These are phyloP conservation scores for Leptinotarsa lineolata DNA, from an alignment of 1,140 invertebrate species.

Conservation along the genomic window DNA sequence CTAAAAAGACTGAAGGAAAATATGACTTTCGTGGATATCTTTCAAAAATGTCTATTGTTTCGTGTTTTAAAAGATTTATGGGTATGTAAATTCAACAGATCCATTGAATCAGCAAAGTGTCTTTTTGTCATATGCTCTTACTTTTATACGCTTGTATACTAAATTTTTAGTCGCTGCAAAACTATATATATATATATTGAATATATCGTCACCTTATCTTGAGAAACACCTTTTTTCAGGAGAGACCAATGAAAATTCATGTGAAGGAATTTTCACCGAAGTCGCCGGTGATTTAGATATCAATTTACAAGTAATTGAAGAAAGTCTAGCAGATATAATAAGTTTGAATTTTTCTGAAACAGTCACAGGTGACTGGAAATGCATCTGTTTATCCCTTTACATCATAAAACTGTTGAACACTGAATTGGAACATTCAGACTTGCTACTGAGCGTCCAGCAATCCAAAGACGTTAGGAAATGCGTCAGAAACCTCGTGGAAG, in stretches of 20 bases:
- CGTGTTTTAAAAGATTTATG: too few relatives aligned
- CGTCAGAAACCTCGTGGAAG: conserved; percentile 64
- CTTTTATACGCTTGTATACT: too few relatives aligned
- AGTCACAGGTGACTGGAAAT: conserved; percentile 44
- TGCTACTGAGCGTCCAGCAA: conserved; percentile 64
- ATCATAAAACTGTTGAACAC: conserved; percentile 50
- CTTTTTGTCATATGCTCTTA: too few relatives aligned
- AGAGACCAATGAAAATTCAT: not conserved
- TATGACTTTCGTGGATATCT: too few relatives aligned
- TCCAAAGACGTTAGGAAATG: conserved; percentile 60
- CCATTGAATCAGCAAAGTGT: too few relatives aligned
- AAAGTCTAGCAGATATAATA: not conserved
- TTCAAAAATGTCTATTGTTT: too few relatives aligned
- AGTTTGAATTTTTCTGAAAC: conserved; percentile 14
- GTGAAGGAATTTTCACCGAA: not conserved
- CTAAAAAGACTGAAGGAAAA: too few relatives aligned
- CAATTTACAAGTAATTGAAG: not conserved
- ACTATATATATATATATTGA: too few relatives aligned
- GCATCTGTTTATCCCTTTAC: conserved; percentile 53
- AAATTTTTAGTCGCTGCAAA: too few relatives aligned
- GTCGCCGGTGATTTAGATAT: not conserved
- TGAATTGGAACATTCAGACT: conserved; percentile 37
- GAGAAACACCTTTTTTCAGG: not conserved
- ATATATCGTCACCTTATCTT: too few relatives aligned
- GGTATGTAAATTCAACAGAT: too few relatives aligned